phyloP scores from a whole-genome alignment of 2,113 vertebrate species.

The Physeter macrocephalus region DNA sequence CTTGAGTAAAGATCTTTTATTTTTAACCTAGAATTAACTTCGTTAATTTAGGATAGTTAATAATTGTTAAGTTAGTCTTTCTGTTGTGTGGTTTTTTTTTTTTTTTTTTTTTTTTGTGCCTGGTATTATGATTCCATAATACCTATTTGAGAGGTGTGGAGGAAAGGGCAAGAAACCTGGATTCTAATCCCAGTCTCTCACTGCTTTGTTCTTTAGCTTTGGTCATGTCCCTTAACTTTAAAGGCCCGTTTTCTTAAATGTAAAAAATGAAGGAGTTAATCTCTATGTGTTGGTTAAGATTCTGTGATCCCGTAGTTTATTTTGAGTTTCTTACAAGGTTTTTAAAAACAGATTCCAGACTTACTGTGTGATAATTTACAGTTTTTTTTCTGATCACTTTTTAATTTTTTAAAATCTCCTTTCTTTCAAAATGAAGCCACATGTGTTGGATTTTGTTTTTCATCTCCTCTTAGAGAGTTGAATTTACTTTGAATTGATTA shows the following conservation, averaged over 20 bases:
- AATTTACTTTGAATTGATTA: neutral
- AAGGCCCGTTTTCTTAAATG: neutral
- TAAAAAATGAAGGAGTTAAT: neutral
- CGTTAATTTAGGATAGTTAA: neutral
- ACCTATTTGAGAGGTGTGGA: neutral
- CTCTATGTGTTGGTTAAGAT: neutral
- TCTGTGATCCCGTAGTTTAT: neutral
- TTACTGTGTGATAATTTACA: neutral
- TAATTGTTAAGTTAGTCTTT: neutral
- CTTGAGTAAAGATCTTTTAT: neutral
- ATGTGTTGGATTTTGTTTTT: constrained; percentile 8
- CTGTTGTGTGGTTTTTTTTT: neutral
- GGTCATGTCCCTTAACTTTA: neutral
- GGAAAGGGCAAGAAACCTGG: neutral
- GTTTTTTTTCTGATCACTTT: neutral
- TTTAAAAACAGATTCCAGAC: neutral
- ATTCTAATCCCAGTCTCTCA: neutral
- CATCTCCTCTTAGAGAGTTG: neutral
- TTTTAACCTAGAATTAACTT: neutral
- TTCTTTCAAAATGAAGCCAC: neutral
- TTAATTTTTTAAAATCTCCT: neutral
- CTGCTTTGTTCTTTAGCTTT: neutral
- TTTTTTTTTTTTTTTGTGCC: neutral
- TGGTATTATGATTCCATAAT: neutral
- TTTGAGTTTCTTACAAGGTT: neutral